Percentiles rank a stretch among this genome's conserved stretches.
phyloP scores from a whole-genome alignment of 2,797 vertebrate genomes.

The Melanotaenia boesemani region DNA sequence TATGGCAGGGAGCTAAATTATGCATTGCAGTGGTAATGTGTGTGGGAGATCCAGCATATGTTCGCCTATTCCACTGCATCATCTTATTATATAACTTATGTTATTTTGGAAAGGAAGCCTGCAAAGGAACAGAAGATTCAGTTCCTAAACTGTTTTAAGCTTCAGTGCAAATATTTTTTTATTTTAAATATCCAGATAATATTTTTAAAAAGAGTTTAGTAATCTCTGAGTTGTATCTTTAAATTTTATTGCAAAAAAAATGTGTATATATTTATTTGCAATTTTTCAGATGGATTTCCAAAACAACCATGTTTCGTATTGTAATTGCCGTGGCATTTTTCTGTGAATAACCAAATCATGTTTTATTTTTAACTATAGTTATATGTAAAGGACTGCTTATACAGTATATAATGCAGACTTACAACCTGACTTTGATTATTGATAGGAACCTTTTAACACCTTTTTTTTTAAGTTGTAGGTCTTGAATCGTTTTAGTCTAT shows the following conservation, averaged over 20 bases:
- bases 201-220: no score
- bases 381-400: not conserved
- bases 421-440: not conserved
- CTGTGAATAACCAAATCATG: not conserved
- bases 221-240: no score
- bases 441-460: not conserved
- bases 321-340: not conserved
- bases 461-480: not conserved
- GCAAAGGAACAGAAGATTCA: not conserved
- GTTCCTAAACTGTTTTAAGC: not conserved
- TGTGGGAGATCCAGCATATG: conserved; percentile 34
- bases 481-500: not conserved
- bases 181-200: not conserved
- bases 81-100: not conserved
- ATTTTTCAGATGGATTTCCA: no score
- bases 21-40: conserved; percentile 46
- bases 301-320: no score
- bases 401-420: not conserved
- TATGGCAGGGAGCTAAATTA: conserved; percentile 39
- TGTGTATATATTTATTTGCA: no score
- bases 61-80: not conserved
- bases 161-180: not conserved
- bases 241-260: not conserved
- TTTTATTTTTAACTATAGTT: not conserved
- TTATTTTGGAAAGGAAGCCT: not conserved